Conservation (phyloP, 1,140 invertebrate genomes). For the Leptopilina boulardi region DNA sequence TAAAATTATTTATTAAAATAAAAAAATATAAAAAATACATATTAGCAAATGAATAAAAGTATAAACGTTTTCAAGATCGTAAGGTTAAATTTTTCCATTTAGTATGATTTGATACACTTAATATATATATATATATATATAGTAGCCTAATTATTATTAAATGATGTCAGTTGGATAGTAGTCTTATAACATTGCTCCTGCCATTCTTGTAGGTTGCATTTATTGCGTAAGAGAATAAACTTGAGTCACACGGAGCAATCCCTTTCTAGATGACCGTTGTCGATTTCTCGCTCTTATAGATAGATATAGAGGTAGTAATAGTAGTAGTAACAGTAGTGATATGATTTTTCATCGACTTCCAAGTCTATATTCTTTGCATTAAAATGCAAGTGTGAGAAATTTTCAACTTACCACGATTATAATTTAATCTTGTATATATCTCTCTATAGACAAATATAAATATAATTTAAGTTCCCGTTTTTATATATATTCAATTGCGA, state of each 20-base stretch:
- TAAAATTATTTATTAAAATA: too few relatives aligned
- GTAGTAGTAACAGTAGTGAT: not conserved
- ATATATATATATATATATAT: not conserved
- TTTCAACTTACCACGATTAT: not conserved
- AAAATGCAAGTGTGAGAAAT: constrained; percentile 19
- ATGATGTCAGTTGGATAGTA: not conserved
- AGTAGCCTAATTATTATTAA: not conserved
- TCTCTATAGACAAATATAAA: not conserved
- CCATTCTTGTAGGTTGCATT: not conserved
- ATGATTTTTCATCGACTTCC: constrained; percentile 13
- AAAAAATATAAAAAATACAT: too few relatives aligned
- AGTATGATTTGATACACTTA: not conserved
- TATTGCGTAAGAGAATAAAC: constrained; percentile 25
- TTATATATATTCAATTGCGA: not conserved
- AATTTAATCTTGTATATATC: constrained; percentile 20
- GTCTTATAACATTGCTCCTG: not conserved
- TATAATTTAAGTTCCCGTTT: not conserved
- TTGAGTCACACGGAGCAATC: constrained; percentile 20
- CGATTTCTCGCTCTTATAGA: not conserved
- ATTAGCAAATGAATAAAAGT: too few relatives aligned
- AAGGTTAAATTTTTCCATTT: not conserved
- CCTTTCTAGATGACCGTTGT: constrained; percentile 27
- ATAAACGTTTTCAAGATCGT: too few relatives aligned
- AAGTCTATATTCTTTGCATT: not conserved
- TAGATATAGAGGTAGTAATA: too few relatives aligned